Percentiles rank a stretch among this genome's conserved stretches.
Conservation (phyloP, 2,113 vertebrate genomes). For the Butorides virescens region DNA sequence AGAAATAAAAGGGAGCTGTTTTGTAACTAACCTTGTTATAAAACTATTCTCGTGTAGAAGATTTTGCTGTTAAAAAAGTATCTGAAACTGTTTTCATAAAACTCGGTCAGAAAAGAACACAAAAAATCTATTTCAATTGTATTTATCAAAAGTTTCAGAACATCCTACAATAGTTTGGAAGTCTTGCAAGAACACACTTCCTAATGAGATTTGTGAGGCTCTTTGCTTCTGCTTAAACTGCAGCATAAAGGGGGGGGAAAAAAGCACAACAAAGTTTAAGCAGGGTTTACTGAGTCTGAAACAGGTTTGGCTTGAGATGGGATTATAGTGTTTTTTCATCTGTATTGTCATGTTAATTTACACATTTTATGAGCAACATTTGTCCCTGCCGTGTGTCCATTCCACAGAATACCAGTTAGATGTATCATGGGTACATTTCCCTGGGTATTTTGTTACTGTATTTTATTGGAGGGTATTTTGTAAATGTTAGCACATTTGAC, state of each 20-base stretch:
- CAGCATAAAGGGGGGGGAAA: background rate
- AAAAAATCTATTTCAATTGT: background rate
- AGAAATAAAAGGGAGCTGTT: background rate
- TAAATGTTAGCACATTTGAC: background rate
- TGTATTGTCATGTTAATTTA: background rate
- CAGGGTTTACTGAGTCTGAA: background rate
- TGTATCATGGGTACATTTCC: background rate
- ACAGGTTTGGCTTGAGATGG: background rate
- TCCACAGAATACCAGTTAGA: background rate
- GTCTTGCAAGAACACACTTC: background rate
- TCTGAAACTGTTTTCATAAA: background rate
- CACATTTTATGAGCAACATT: background rate
- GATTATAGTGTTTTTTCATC: background rate
- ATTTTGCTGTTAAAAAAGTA: background rate
- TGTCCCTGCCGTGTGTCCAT: background rate
- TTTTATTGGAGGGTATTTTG: background rate
- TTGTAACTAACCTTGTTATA: background rate
- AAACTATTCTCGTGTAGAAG: background rate
- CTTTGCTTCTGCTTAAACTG: background rate
- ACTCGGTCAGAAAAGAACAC: background rate
- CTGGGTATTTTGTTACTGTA: background rate
- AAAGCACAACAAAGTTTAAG: background rate
- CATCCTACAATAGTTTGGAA: background rate
- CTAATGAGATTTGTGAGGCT: background rate
- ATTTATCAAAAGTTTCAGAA: background rate